These are phyloP conservation scores for Limanda limanda DNA, from an alignment of 2,113 vertebrate species.

Conservation along the genomic window DNA sequence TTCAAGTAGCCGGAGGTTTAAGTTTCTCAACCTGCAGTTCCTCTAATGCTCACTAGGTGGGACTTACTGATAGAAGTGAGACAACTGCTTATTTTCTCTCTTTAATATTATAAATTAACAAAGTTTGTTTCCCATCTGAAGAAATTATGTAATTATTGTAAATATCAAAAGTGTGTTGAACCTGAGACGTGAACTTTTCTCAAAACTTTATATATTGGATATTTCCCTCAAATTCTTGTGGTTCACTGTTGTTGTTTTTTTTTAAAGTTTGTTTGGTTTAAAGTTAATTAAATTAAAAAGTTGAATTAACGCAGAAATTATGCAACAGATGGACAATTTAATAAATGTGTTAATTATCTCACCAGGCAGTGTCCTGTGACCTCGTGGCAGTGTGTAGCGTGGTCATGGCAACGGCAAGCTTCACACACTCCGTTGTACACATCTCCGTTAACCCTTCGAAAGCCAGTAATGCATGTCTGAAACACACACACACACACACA, in stretches of 20 bases:
- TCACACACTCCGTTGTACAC: slow-evolving; percentile 72
- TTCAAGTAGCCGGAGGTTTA: not conserved
- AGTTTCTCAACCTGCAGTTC: slow-evolving; percentile 21
- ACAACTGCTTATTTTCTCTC: too few species aligned
- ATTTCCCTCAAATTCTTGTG: not conserved
- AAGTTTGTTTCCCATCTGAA: not conserved
- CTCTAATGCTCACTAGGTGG: slow-evolving; percentile 44
- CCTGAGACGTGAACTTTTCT: not conserved
- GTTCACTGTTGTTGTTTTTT: too few species aligned
- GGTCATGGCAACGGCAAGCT: slow-evolving; percentile 70
- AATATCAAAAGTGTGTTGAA: not conserved
- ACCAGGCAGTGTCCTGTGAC: slow-evolving; percentile 76
- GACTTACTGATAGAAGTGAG: not conserved
- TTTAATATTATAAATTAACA: not conserved
- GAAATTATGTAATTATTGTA: not conserved
- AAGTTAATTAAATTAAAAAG: not conserved
- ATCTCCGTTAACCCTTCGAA: slow-evolving; percentile 65
- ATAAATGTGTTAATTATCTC: slow-evolving; percentile 19
- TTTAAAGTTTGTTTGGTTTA: not conserved
- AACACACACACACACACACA: slow-evolving; percentile 37
- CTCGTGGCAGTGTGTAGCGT: slow-evolving; percentile 58
- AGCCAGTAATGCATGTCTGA: slow-evolving; percentile 65
- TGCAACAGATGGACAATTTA: not conserved
- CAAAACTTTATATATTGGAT: not conserved
- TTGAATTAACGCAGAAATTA: not conserved